Conservation (phyloP, 2,888 invertebrate genomes). For the Caenorhabditis panamensis region DNA sequence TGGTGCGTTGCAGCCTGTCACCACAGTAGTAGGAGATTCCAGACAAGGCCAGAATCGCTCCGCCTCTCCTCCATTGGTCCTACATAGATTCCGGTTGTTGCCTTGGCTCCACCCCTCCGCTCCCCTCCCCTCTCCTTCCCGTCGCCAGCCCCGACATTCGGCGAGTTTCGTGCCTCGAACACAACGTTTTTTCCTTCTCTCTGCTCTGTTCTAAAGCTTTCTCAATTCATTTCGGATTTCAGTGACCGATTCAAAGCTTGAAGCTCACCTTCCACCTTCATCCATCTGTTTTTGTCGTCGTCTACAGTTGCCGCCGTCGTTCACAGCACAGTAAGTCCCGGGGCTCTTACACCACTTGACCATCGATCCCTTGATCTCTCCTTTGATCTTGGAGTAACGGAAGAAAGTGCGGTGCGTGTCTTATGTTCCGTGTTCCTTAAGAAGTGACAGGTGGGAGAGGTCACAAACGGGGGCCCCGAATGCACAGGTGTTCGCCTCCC, state of each 20-base stretch:
- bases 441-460: constrained; percentile 33
- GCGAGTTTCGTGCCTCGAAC: constrained; percentile 51
- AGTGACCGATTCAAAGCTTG: neutral
- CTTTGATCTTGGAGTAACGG: neutral
- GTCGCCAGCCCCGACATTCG: constrained; percentile 46
- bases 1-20: neutral
- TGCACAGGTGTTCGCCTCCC: constrained; percentile 40
- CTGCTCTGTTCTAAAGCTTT: constrained; percentile 4
- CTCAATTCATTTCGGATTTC: neutral
- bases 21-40: constrained; percentile 1
- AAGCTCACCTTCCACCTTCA: neutral
- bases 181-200: constrained; percentile 7
- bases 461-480: constrained; percentile 5
- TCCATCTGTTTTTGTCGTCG: neutral
- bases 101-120: constrained; percentile 57
- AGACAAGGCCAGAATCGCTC: constrained; percentile 38
- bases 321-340: neutral
- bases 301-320: constrained; percentile 4
- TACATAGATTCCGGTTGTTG: constrained; percentile 43
- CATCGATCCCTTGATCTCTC: constrained; percentile 5
- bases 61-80: constrained; percentile 59
- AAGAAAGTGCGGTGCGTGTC: constrained; percentile 7
- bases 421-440: constrained; percentile 23
- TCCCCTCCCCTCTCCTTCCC: constrained; percentile 29
- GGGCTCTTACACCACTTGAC: constrained; percentile 28